Evolutionary conservation across 2,113 vertebrate genomes (phyloP).

Genomic region (Aleadryas rufinucha): DNA sequence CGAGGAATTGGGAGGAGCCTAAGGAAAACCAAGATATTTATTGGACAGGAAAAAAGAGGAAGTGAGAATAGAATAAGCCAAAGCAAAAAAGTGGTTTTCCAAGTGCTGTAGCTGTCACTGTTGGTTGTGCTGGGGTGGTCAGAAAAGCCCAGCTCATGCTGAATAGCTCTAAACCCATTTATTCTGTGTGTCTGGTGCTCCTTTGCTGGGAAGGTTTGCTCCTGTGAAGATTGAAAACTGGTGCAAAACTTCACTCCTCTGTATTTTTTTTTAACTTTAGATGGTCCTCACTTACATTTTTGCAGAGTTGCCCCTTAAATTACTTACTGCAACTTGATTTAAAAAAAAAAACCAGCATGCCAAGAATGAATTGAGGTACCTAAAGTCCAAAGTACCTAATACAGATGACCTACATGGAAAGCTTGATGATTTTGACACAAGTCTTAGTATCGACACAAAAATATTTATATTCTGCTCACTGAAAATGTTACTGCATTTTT

Average conservation of each 20-base stretch:
- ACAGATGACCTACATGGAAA: background rate
- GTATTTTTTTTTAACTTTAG: background rate
- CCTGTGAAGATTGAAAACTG: background rate
- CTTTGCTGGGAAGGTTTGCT: background rate
- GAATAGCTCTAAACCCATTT: background rate
- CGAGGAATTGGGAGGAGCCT: fast-evolving
- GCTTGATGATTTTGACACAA: background rate
- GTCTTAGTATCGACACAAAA: background rate
- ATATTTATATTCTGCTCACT: background rate
- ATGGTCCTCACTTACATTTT: background rate
- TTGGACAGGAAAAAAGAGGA: background rate
- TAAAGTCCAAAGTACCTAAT: background rate
- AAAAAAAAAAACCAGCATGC: background rate
- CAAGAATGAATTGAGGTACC: background rate
- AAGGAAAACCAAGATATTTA: background rate
- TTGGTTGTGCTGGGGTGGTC: background rate
- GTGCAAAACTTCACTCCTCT: background rate
- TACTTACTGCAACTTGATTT: background rate
- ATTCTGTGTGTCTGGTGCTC: background rate
- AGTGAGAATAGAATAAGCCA: background rate
- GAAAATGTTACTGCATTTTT: background rate
- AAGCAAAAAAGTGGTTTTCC: background rate
- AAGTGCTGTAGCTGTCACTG: background rate
- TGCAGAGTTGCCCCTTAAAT: background rate
- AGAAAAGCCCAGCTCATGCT: background rate